phyloP scores from a whole-genome alignment of 1,140 invertebrate species.

The Penaeus vannamei region DNA sequence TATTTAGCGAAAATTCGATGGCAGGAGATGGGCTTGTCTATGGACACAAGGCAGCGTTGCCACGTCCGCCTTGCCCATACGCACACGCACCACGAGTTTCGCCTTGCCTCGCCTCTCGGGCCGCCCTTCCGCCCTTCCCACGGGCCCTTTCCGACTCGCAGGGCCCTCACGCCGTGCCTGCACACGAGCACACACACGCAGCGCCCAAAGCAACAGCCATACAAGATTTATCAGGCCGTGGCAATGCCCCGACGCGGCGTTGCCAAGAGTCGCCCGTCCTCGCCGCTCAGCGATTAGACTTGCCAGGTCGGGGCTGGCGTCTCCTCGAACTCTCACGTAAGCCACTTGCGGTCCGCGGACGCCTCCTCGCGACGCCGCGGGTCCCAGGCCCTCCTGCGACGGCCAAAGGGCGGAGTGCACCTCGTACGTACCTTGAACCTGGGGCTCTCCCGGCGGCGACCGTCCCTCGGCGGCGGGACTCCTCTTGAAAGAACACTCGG shows the following conservation, averaged over 20 bases:
- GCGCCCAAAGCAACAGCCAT: too few relatives aligned
- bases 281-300: slow-evolving; percentile 39
- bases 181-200: too few relatives aligned
- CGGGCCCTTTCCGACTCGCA: too few relatives aligned
- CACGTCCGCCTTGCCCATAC: slow-evolving; percentile 10
- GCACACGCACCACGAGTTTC: not conserved
- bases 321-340: slow-evolving; percentile 37
- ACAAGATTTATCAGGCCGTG: too few relatives aligned
- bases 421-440: too few relatives aligned
- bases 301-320: slow-evolving; percentile 45
- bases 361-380: not conserved
- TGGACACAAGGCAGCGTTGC: slow-evolving; percentile 33
- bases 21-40: slow-evolving; percentile 50
- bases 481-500: not conserved
- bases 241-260: slow-evolving; percentile 16
- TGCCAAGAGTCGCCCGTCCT: slow-evolving; percentile 37
- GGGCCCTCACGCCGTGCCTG: too few relatives aligned
- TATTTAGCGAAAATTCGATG: too few relatives aligned
- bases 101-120: too few relatives aligned
- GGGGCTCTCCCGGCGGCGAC: too few relatives aligned
- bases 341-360: not conserved
- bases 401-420: too few relatives aligned
- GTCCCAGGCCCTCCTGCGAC: too few relatives aligned
- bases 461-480: not conserved
- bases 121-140: too few relatives aligned